Evolutionary conservation across 2,888 invertebrate genomes (phyloP).

Genomic region (Polyommatus icarus): DNA sequence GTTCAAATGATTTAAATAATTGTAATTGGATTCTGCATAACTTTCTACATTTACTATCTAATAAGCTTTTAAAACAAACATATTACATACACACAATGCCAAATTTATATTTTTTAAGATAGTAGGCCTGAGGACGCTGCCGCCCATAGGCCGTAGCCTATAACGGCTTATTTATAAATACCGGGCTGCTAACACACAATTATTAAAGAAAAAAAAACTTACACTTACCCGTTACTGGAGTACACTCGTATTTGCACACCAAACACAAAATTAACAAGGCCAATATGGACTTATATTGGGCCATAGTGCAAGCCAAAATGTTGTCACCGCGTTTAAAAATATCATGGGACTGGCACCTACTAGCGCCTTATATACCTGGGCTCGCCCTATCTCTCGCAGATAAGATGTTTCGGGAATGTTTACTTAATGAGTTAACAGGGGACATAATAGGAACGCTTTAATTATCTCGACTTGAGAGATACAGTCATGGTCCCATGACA

Average conservation of each 20-base stretch:
- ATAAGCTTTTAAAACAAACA: not conserved
- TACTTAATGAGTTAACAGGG: slow-evolving; percentile 69
- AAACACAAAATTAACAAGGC: slow-evolving; percentile 52
- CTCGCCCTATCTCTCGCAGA: slow-evolving; percentile 67
- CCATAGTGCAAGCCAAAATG: slow-evolving; percentile 51
- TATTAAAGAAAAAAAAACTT: not conserved
- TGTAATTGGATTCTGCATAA: not conserved
- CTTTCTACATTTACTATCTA: not conserved
- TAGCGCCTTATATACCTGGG: slow-evolving; percentile 60
- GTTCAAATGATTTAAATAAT: not conserved
- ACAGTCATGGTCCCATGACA: not conserved
- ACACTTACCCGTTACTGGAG: slow-evolving; percentile 65
- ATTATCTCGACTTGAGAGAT: slow-evolving; percentile 46
- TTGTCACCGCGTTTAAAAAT: slow-evolving; percentile 54
- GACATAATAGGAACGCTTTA: slow-evolving; percentile 55
- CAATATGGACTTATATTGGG: slow-evolving; percentile 51
- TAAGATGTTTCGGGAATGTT: slow-evolving; percentile 73
- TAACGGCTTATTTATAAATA: not conserved
- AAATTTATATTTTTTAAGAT: not conserved
- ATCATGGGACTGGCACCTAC: slow-evolving; percentile 59
- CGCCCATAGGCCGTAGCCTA: too few species aligned
- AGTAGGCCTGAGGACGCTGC: not conserved
- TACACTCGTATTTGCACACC: slow-evolving; percentile 46
- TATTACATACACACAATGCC: too few species aligned
- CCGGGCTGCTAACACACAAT: not conserved